Evolutionary conservation across 2,888 invertebrate genomes (phyloP).

Genomic region (Protophormia terraenovae): DNA sequence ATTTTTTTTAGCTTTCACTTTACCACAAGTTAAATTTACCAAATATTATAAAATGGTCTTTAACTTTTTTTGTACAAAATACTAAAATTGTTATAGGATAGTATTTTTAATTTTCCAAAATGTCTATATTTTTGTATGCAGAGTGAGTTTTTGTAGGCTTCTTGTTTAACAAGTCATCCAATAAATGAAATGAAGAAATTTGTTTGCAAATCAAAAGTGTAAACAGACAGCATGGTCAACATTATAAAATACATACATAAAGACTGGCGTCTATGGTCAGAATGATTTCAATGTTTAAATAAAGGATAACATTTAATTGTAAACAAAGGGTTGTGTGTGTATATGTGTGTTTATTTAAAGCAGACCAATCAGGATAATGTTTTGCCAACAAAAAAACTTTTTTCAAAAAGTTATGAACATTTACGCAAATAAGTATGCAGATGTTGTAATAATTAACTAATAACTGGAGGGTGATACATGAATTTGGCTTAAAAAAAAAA

Average conservation of each 20-base stretch:
- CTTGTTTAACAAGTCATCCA: conserved; percentile 65
- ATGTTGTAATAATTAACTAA: conserved; percentile 48
- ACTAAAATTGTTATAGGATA: conserved; percentile 15
- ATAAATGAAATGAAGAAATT: conserved; percentile 66
- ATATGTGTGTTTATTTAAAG: background rate
- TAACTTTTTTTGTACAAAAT: background rate
- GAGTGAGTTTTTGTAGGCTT: background rate
- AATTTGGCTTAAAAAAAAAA: too few relatives aligned
- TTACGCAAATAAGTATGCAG: conserved; percentile 17
- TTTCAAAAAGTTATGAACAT: conserved; percentile 5
- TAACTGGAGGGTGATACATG: too few relatives aligned
- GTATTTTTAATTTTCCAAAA: conserved; percentile 62
- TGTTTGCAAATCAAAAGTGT: conserved; percentile 65
- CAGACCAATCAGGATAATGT: conserved; percentile 65
- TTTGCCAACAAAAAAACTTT: conserved; percentile 36
- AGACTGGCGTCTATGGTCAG: conserved; percentile 19
- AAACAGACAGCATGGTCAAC: conserved; percentile 63
- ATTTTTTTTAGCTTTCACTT: background rate
- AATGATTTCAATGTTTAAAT: conserved; percentile 41
- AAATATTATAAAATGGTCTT: conserved; percentile 21
- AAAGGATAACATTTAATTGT: conserved; percentile 62
- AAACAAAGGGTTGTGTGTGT: conserved; percentile 35
- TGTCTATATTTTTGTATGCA: background rate
- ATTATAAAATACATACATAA: conserved; percentile 10
- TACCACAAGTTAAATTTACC: conserved; percentile 33